Evolutionary conservation across 2,797 vertebrate species (phyloP).

Genomic region (Champsocephalus esox): DNA sequence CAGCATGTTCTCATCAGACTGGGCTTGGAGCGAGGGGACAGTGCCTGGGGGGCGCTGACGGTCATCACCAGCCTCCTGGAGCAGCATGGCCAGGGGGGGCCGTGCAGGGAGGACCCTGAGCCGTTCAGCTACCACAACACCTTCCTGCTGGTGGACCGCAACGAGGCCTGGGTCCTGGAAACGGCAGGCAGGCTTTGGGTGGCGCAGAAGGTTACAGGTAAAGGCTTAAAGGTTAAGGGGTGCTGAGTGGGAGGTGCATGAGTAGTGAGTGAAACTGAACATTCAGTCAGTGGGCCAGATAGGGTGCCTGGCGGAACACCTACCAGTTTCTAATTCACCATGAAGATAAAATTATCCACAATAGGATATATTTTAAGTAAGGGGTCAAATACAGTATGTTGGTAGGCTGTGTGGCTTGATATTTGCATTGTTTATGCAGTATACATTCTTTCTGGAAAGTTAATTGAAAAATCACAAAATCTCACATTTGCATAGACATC

Average conservation of each 20-base stretch:
- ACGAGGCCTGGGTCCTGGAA: constrained; percentile 94
- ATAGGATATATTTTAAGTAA: too few relatives aligned
- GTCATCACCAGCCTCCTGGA: constrained; percentile 89
- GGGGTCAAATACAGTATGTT: too few relatives aligned
- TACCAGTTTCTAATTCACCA: too few relatives aligned
- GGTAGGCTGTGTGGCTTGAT: too few relatives aligned
- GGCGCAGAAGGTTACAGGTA: constrained; percentile 89
- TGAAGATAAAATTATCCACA: too few relatives aligned
- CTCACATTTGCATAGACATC: too few relatives aligned
- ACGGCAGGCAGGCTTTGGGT: constrained; percentile 93
- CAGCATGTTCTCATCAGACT: constrained; percentile 78
- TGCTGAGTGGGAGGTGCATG: not conserved
- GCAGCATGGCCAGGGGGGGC: constrained; percentile 90
- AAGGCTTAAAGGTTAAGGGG: not conserved
- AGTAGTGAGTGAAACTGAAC: too few relatives aligned
- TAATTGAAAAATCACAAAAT: too few relatives aligned
- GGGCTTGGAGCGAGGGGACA: constrained; percentile 90
- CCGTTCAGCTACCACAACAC: constrained; percentile 95
- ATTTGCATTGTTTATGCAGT: too few relatives aligned
- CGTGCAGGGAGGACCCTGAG: constrained; percentile 88
- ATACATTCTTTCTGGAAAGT: too few relatives aligned
- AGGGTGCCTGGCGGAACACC: too few relatives aligned
- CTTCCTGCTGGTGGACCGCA: constrained; percentile 92
- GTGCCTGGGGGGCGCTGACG: constrained; percentile 85
- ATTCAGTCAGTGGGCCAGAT: too few relatives aligned